Evolutionary conservation across 2,797 vertebrate species (phyloP).

Genomic region (Platalea minor): DNA sequence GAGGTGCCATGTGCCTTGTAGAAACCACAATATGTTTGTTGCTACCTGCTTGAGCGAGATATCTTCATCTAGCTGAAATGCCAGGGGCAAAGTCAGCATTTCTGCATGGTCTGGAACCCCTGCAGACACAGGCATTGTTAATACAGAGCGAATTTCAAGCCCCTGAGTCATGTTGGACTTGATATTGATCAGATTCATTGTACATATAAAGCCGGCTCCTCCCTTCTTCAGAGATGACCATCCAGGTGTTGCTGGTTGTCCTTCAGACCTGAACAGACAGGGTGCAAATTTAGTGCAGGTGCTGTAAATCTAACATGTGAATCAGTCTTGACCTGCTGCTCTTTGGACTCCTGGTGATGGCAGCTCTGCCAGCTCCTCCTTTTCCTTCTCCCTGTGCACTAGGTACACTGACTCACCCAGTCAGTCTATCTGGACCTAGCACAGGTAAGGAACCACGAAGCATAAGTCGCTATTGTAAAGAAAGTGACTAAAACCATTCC

Average conservation of each 20-base stretch:
- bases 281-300: background rate
- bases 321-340: background rate
- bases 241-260: background rate
- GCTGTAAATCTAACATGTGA: background rate
- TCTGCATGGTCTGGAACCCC: background rate
- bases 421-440: background rate
- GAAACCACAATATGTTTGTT: fast-evolving
- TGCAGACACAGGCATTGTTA: background rate
- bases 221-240: background rate
- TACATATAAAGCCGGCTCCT: background rate
- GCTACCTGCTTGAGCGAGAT: background rate
- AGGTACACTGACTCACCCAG: background rate
- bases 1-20: background rate
- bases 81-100: background rate
- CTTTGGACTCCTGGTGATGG: background rate
- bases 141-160: background rate
- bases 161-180: fast-evolving
- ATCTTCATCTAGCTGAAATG: background rate
- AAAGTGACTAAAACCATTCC: background rate
- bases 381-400: background rate
- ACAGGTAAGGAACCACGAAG: background rate
- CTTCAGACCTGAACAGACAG: background rate
- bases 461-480: fast-evolving
- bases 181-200: background rate
- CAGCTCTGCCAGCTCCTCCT: background rate